Base-by-base conservation (phyloP, 2,113 vertebrate genomes). In the Clarias gariepinus region DNA sequence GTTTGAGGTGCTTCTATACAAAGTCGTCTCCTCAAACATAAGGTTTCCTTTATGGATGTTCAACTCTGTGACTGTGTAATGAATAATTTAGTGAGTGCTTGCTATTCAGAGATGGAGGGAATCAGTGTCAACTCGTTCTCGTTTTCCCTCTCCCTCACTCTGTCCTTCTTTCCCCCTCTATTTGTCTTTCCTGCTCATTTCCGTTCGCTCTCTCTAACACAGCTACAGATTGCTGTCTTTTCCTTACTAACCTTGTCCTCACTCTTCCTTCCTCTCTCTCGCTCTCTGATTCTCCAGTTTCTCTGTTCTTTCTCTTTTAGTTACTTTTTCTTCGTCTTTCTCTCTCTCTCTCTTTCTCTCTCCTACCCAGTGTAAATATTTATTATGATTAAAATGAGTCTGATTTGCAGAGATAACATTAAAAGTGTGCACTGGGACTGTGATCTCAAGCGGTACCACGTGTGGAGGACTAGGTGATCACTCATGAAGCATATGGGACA, bases 51-150 rank as follows among this genome's bases (percentile, higher is more conserved):
- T 90, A 91, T 84, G 87, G 88, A 82, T 73, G 82, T 71, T 83
- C 68, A 18, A 64, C 85, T 88, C 47, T 69, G 83, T 83, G 82
- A 81, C 90, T 89, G 88, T 85, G 86, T 89, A 81, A 90, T 91
- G 89, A 91, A 91, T 91, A 88, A 91, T 91, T 90, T 88, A 91
- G 83, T 81, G 87, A 69, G 86, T 87, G 83, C 89, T 90, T 89
- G 88, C 87, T 90, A 90, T 91, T 89, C 89, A 88, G 88, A 84
- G 86, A 86, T 85, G 55, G 47, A 88, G 88, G 80, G 86, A 86
- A 85, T 87, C 83, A 84, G 88, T 88, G 88, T 89, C 88, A 90
- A 84, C 90, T 86, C 84, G n/a, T 64, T 36, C 78, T 86, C 53
- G 63, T 78, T 86, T 33, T 5, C 33, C 71, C 41, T 73, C 78